A percentile compares a stretch with the other conserved stretches of the same genome.
Conservation (phyloP, 1,140 invertebrate species). For the Neotoxoptera formosana region DNA sequence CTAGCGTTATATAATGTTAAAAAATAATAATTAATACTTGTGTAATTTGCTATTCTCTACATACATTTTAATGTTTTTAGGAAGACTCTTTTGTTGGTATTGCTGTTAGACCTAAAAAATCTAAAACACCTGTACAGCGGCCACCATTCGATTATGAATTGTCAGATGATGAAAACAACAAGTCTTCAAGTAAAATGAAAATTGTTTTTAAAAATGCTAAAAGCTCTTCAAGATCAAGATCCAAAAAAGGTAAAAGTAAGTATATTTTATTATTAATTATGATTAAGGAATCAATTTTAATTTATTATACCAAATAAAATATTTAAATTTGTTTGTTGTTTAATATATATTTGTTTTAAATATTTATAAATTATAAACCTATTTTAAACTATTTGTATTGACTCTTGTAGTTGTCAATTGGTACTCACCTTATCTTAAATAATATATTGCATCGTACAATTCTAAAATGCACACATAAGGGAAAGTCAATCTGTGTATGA, state of each 20-base stretch:
- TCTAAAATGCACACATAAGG: background rate
- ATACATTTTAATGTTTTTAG: slow-evolving; percentile 14
- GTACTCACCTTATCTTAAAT: background rate
- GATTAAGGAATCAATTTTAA: background rate
- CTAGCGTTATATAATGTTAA: too few relatives aligned
- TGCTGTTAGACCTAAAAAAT: slow-evolving; percentile 29
- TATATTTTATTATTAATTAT: background rate
- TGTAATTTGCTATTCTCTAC: background rate
- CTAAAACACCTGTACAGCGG: slow-evolving; percentile 24
- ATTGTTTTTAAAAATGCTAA: slow-evolving; percentile 49
- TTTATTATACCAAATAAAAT: background rate
- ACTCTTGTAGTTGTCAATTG: background rate
- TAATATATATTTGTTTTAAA: background rate
- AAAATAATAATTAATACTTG: too few relatives aligned
- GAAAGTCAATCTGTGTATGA: background rate
- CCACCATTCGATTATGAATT: slow-evolving; percentile 11
- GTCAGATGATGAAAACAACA: slow-evolving; percentile 42
- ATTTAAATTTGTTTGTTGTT: too few relatives aligned
- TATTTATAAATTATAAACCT: background rate
- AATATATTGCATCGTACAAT: background rate
- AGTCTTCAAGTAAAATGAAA: slow-evolving; percentile 31
- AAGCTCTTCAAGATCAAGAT: background rate
- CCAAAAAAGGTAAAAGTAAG: slow-evolving; percentile 48
- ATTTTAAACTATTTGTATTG: background rate
- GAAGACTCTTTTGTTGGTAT: slow-evolving; percentile 32